Percentiles rank a stretch among this genome's conserved stretches.
Evolutionary conservation across 2,113 vertebrate species (phyloP).

Genomic region (Daphoenositta chrysoptera): DNA sequence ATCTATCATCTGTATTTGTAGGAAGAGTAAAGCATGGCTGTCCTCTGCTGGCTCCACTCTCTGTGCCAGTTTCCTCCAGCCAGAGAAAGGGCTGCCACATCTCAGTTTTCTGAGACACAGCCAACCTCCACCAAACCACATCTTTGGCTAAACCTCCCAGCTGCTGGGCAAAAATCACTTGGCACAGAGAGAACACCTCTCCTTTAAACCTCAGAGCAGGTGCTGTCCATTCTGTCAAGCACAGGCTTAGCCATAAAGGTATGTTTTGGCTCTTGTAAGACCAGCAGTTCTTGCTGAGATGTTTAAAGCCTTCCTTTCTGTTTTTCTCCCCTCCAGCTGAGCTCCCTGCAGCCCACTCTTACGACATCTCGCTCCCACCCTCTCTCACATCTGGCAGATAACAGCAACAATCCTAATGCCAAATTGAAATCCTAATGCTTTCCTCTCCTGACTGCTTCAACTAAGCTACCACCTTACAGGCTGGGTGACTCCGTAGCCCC

Average conservation of each 20-base stretch:
- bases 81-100: not conserved
- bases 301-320: not conserved
- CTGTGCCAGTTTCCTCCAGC: accelerated
- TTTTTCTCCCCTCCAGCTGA: not conserved
- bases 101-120: not conserved
- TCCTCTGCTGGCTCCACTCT: not conserved
- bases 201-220: not conserved
- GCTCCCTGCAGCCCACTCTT: not conserved
- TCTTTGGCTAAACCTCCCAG: not conserved
- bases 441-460: not conserved
- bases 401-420: not conserved
- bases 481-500: not conserved
- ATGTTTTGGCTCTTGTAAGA: not conserved
- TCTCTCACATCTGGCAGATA: not conserved
- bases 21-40: not conserved
- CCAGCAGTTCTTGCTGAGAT: not conserved
- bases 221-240: not conserved
- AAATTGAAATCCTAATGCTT: not conserved
- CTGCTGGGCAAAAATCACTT: not conserved
- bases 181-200: not conserved
- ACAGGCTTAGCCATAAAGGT: not conserved
- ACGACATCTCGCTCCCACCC: not conserved
- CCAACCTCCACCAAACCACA: not conserved
- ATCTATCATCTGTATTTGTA: not conserved
- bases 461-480: not conserved